Evolutionary conservation across 2,797 vertebrate genomes (phyloP).

Genomic region (Rhinichthys osculus): DNA sequence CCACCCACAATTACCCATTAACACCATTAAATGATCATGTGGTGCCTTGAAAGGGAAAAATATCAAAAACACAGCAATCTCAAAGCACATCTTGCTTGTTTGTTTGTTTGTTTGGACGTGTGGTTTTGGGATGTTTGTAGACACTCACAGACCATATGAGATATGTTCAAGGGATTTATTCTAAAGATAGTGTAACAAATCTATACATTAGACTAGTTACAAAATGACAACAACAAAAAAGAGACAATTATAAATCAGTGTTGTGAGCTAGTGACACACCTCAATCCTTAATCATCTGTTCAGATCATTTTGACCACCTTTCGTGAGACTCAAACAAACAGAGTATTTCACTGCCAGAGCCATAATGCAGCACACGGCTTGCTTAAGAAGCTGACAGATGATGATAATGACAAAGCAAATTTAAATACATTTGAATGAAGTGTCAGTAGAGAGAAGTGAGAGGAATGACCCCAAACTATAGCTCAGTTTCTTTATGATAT

Average conservation of each 20-base stretch:
- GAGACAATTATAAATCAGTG: neutral
- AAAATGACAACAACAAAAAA: neutral
- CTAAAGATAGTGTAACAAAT: neutral
- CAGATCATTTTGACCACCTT: neutral
- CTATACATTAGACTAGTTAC: neutral
- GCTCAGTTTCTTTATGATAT: neutral
- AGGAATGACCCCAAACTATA: neutral
- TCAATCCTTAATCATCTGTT: neutral
- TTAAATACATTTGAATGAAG: neutral
- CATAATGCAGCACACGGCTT: neutral
- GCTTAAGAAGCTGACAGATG: neutral
- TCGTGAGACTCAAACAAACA: neutral
- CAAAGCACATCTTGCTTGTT: constrained; percentile 28
- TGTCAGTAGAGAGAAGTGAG: neutral
- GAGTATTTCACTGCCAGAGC: neutral
- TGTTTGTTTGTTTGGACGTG: neutral
- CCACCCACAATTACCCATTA: constrained; percentile 43
- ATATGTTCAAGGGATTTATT: neutral
- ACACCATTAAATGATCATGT: constrained; percentile 65
- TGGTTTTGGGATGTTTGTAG: neutral
- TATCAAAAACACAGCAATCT: constrained; percentile 31
- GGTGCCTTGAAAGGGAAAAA: constrained; percentile 47
- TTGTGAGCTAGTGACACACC: neutral
- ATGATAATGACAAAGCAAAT: neutral
- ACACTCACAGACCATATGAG: neutral